Evolutionary conservation across 2,113 vertebrate species (phyloP).

Genomic region (Nothoprocta perdicaria): DNA sequence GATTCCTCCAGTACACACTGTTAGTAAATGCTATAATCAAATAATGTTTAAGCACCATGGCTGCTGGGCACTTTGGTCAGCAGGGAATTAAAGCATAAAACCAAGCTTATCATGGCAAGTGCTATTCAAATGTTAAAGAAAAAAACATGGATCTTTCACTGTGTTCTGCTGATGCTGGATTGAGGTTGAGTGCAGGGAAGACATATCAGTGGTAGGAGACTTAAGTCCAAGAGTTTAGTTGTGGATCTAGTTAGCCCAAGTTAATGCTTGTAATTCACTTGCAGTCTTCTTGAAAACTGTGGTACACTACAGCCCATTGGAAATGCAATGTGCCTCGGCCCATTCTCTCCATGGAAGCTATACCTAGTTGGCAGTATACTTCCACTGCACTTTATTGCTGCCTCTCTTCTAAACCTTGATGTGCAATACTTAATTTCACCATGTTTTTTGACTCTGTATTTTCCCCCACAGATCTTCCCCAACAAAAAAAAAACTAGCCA

Average conservation of each 20-base stretch:
- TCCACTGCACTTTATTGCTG: not conserved
- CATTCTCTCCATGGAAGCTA: not conserved
- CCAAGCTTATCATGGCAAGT: not conserved
- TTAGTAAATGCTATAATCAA: not conserved
- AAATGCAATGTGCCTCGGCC: fast-evolving
- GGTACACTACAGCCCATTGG: not conserved
- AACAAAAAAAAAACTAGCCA: not conserved
- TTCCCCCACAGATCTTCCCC: not conserved
- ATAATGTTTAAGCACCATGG: not conserved
- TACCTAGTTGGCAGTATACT: not conserved
- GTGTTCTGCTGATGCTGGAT: not conserved
- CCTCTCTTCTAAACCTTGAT: not conserved
- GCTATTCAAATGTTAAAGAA: not conserved
- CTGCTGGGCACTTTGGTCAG: not conserved
- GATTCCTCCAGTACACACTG: not conserved
- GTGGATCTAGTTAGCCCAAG: not conserved
- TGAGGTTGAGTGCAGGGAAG: not conserved
- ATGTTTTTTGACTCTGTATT: not conserved
- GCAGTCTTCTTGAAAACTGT: not conserved
- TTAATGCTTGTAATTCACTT: not conserved
- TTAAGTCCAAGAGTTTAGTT: not conserved
- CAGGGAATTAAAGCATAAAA: slow-evolving; percentile 27
- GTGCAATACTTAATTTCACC: not conserved
- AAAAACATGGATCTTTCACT: not conserved
- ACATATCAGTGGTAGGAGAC: not conserved